These are phyloP conservation scores for Enteromius trimaculatus DNA, from an alignment of 2,797 vertebrate species.

Conservation along the genomic window DNA sequence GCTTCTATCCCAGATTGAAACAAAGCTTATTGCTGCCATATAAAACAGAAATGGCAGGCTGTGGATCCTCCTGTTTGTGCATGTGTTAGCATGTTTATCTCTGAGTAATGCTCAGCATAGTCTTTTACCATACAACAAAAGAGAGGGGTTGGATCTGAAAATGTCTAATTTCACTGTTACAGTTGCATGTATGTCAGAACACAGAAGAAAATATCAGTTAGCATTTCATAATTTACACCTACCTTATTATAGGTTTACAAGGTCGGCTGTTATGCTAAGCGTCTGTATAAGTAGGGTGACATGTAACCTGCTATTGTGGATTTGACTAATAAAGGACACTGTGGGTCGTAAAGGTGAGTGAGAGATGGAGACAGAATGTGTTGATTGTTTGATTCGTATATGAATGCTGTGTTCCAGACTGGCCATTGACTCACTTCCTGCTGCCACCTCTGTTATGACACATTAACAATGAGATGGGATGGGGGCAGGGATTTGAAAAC, in stretches of 20 bases:
- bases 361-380: neutral
- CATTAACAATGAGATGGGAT: slow-evolving; percentile 30
- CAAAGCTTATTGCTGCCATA: neutral
- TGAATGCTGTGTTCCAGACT: neutral
- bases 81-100: slow-evolving; percentile 15
- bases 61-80: neutral
- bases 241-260: neutral
- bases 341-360: neutral
- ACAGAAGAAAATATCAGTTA: neutral
- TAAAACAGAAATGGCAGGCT: neutral
- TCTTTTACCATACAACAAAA: neutral
- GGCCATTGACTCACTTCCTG: slow-evolving; percentile 52
- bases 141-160: neutral
- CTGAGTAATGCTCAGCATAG: neutral
- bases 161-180: neutral
- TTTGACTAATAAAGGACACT: neutral
- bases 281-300: neutral
- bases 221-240: neutral
- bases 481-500: slow-evolving; percentile 25
- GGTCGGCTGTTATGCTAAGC: neutral
- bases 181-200: neutral
- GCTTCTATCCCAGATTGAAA: neutral
- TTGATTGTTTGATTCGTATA: slow-evolving; percentile 1
- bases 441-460: slow-evolving; percentile 16
- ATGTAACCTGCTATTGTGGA: neutral